Evolutionary conservation across 2,888 invertebrate species (phyloP).

Genomic region (Andrena dorsata): DNA sequence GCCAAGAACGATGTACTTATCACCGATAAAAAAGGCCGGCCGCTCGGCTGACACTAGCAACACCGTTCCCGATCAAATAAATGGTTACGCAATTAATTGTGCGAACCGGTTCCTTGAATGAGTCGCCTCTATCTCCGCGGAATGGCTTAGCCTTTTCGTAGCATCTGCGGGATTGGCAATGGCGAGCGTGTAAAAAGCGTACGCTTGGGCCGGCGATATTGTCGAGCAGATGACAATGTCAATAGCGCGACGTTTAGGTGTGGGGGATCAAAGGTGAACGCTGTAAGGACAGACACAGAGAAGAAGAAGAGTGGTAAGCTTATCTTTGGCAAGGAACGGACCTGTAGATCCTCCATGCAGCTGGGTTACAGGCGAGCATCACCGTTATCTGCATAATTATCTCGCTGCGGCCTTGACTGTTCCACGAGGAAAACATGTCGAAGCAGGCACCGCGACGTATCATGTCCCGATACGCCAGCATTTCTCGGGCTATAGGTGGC

Average conservation of each 20-base stretch:
- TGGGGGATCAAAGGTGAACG: constrained; percentile 39
- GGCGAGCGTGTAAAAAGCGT: neutral
- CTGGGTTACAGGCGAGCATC: constrained; percentile 52
- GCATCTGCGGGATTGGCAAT: neutral
- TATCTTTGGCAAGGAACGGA: constrained; percentile 64
- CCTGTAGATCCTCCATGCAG: constrained; percentile 67
- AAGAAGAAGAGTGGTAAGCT: constrained; percentile 23
- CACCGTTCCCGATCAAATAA: constrained; percentile 47
- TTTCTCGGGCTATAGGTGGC: constrained; percentile 29
- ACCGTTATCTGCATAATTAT: constrained; percentile 67
- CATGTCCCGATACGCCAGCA: constrained; percentile 51
- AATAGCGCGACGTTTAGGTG: neutral
- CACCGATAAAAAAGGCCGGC: constrained; percentile 26
- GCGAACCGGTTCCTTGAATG: constrained; percentile 48
- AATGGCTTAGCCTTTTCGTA: constrained; percentile 3
- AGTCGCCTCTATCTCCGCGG: constrained; percentile 28
- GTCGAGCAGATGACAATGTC: neutral
- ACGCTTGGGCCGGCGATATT: neutral
- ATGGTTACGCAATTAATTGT: constrained; percentile 57
- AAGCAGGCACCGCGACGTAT: constrained; percentile 54
- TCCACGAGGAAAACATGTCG: constrained; percentile 61
- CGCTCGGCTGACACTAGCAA: constrained; percentile 12
- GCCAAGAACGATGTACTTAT: constrained; percentile 2
- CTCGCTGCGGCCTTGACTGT: constrained; percentile 64
- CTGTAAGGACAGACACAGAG: constrained; percentile 23